phyloP scores from a whole-genome alignment of 2,888 invertebrate species.

The Drosophila vallismaia region DNA sequence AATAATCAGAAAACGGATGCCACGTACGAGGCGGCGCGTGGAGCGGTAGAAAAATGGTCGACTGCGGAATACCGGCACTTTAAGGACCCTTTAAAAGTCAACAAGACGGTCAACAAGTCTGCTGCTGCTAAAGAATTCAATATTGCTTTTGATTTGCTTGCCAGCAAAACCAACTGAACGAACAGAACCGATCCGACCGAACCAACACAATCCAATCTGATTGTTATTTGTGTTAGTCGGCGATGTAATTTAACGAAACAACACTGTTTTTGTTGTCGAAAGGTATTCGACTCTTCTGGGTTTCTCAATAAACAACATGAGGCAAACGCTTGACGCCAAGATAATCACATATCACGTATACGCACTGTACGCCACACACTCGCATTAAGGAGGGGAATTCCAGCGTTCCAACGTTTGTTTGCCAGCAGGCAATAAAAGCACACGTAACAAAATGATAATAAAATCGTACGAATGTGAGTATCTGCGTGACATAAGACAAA shows the following conservation, averaged over 20 bases:
- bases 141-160: slow-evolving; percentile 44
- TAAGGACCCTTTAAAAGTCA: slow-evolving; percentile 43
- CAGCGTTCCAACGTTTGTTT: slow-evolving; percentile 36
- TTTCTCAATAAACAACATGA: slow-evolving; percentile 45
- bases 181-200: slow-evolving; percentile 11
- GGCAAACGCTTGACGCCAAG: slow-evolving; percentile 44
- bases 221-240: slow-evolving; percentile 29
- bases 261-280: slow-evolving; percentile 37
- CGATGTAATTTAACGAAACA: slow-evolving; percentile 42
- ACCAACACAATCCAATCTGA: slow-evolving; percentile 14
- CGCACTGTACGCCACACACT: slow-evolving; percentile 43
- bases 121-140: slow-evolving; percentile 32
- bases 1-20: slow-evolving; percentile 77
- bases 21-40: slow-evolving; percentile 54
- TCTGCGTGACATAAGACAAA: slow-evolving; percentile 73
- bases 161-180: slow-evolving; percentile 13
- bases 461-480: slow-evolving; percentile 63
- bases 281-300: slow-evolving; percentile 32
- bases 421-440: slow-evolving; percentile 66
- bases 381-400: slow-evolving; percentile 12
- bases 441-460: slow-evolving; percentile 80
- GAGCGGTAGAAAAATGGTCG: not conserved
- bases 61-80: slow-evolving; percentile 2
- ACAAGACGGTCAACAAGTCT: slow-evolving; percentile 34
- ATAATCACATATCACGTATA: slow-evolving; percentile 76